phyloP scores from a whole-genome alignment of 2,888 invertebrate species.

The Falcaria lacertinaria region DNA sequence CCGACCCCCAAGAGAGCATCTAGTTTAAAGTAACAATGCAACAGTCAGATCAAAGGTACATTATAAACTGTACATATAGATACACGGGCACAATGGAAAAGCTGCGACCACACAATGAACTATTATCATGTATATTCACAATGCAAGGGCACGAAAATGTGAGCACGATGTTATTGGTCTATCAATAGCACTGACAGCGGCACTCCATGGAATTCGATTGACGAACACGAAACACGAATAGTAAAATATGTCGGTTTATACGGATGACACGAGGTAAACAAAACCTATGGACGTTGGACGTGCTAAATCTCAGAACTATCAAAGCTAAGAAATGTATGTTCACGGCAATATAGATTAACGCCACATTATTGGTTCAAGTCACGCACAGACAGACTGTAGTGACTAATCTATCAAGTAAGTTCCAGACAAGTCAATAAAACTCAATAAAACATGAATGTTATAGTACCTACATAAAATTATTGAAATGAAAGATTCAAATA shows the following conservation, averaged over 20 bases:
- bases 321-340: slow-evolving; percentile 21
- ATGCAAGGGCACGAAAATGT: slow-evolving; percentile 40
- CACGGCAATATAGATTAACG: slow-evolving; percentile 20
- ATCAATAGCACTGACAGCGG: slow-evolving; percentile 55
- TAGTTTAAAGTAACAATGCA: slow-evolving; percentile 8
- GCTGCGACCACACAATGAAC: slow-evolving; percentile 25
- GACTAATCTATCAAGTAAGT: background rate
- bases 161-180: slow-evolving; percentile 47
- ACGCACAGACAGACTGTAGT: background rate
- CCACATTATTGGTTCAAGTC: background rate
- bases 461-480: too few species aligned
- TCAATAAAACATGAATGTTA: too few species aligned
- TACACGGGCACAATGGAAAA: slow-evolving; percentile 1
- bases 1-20: slow-evolving; percentile 26
- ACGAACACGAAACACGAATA: slow-evolving; percentile 25
- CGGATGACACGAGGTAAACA: slow-evolving; percentile 46
- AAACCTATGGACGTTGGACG: slow-evolving; percentile 20
- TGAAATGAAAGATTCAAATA: too few species aligned
- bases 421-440: background rate
- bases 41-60: slow-evolving; percentile 10
- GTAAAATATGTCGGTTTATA: slow-evolving; percentile 37
- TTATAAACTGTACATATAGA: slow-evolving; percentile 3
- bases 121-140: slow-evolving; percentile 15
- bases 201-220: slow-evolving; percentile 45
- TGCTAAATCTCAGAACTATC: slow-evolving; percentile 15